phyloP scores from a whole-genome alignment of 2,888 invertebrate genomes.

The Melanostoma scalare region DNA sequence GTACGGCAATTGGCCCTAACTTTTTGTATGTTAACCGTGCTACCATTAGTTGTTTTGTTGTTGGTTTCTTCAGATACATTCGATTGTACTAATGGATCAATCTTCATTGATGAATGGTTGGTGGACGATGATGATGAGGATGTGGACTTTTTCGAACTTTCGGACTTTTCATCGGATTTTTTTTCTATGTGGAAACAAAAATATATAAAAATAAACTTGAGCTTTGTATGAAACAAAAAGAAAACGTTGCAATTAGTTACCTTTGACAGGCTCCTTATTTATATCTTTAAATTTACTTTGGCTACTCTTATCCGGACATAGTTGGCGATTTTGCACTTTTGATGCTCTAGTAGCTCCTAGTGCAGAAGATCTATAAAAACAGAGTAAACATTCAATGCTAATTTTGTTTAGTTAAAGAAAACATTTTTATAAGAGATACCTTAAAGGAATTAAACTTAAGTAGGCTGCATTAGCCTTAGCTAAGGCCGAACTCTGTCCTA shows the following conservation, averaged over 20 bases:
- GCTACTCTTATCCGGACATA: slow-evolving; percentile 80
- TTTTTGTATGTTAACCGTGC: slow-evolving; percentile 83
- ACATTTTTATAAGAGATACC: slow-evolving; percentile 73
- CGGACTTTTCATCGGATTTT: slow-evolving; percentile 55
- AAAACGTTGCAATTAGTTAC: slow-evolving; percentile 16
- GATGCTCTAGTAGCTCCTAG: slow-evolving; percentile 79
- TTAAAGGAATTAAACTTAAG: slow-evolving; percentile 80
- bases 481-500: slow-evolving; percentile 83
- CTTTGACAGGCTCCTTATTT: slow-evolving; percentile 57
- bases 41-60: slow-evolving; percentile 72
- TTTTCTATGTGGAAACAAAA: slow-evolving; percentile 35
- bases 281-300: slow-evolving; percentile 77
- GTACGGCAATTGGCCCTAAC: slow-evolving; percentile 91
- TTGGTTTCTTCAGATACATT: slow-evolving; percentile 77
- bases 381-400: background rate
- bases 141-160: slow-evolving; percentile 66
- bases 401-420: background rate
- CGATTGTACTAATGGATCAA: slow-evolving; percentile 77
- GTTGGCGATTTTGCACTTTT: slow-evolving; percentile 81
- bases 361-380: slow-evolving; percentile 78
- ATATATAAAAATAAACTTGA: background rate
- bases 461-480: slow-evolving; percentile 82
- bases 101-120: slow-evolving; percentile 73
- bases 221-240: background rate
- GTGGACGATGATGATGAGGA: slow-evolving; percentile 63